Percentiles rank a stretch among this genome's conserved stretches.
Conservation (phyloP, 2,888 invertebrate genomes). For the Morinoia aosen region DNA sequence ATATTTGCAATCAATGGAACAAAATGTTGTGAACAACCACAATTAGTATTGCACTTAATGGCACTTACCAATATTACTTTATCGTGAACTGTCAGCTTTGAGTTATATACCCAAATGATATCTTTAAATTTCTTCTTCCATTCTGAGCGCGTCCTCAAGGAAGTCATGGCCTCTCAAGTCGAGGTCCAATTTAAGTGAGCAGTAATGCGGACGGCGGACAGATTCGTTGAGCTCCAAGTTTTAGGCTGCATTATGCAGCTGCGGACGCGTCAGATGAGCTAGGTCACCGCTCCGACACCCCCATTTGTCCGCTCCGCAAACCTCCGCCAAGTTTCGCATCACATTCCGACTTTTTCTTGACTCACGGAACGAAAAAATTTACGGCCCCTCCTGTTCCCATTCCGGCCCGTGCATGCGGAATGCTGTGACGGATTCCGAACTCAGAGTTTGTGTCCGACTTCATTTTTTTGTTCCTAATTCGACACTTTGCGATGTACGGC, state of each 20-base stretch:
- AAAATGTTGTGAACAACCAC: not conserved
- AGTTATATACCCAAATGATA: not conserved
- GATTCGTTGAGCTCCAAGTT: slow-evolving; percentile 25
- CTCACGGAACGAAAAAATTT: slow-evolving; percentile 5
- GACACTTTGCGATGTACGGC: not conserved
- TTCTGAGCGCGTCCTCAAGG: not conserved
- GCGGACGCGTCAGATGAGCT: slow-evolving; percentile 46
- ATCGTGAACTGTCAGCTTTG: not conserved
- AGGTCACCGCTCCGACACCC: slow-evolving; percentile 48
- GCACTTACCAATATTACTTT: not conserved
- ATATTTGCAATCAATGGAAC: not conserved
- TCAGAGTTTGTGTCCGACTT: not conserved
- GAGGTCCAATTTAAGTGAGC: not conserved
- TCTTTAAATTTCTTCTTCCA: not conserved
- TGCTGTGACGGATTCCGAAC: not conserved
- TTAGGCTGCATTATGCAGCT: slow-evolving; percentile 35
- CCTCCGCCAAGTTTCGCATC: slow-evolving; percentile 41
- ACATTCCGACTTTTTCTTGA: slow-evolving; percentile 29
- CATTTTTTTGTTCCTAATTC: slow-evolving; percentile 19
- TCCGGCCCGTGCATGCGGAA: slow-evolving; percentile 9
- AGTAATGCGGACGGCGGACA: slow-evolving; percentile 5
- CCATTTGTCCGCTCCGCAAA: slow-evolving; percentile 43
- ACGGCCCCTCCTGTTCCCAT: slow-evolving; percentile 11
- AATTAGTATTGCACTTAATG: not conserved
- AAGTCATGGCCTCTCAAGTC: not conserved